Evolutionary conservation across 2,797 vertebrate genomes (phyloP), one percentile per base, ranked within the genome.

Genomic region (Sternarchorhynchus goeldii): DNA sequence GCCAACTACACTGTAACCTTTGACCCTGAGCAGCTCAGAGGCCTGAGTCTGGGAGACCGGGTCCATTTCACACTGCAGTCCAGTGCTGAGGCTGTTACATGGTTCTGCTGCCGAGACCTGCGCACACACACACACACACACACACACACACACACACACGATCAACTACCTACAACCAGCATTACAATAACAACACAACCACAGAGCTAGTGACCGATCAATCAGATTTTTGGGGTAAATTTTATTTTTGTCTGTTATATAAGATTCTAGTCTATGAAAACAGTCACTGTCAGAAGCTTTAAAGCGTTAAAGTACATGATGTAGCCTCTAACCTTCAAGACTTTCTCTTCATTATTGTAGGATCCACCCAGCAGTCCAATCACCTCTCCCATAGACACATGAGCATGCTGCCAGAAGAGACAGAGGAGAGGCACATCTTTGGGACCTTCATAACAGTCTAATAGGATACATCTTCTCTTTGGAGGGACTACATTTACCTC

Each of bases 51-150:
- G 98, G 45, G 97, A 97, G 5, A 99, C 92, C 0, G 97, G 95
- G 82, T 99, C 98, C 98, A 99, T 99, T 91, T 99, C 98, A 1
- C 98, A 99, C 90, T 99, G 98, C 63, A 99, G 84, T 0, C 96
- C 97, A 0, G 98, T 99, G 64, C 98, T 99, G 83, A 98, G 93
- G 39, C 97, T 99, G 88, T 94, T 98, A 80, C 98, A 99, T 0
- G 98, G 98, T 87, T 99, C 97, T 34, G 97, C 96, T 32, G 92
- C 93, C 85, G 90, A 91, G 67, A 99, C 94, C 98, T 99, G 85
- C 10, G 81, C 29, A 76, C 45, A 81, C 34, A 83, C 55, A 72
- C 4, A 80, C 36, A 21, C 16, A 10, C 62, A 79, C 64, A 75
- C 65, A 71, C 7, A 59, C 36, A 66, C 5, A 31, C 8, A 67